Evolutionary conservation across 2,113 vertebrate species (phyloP), one percentile per base, ranked within the genome.

Genomic region (Atrichornis clamosus): DNA sequence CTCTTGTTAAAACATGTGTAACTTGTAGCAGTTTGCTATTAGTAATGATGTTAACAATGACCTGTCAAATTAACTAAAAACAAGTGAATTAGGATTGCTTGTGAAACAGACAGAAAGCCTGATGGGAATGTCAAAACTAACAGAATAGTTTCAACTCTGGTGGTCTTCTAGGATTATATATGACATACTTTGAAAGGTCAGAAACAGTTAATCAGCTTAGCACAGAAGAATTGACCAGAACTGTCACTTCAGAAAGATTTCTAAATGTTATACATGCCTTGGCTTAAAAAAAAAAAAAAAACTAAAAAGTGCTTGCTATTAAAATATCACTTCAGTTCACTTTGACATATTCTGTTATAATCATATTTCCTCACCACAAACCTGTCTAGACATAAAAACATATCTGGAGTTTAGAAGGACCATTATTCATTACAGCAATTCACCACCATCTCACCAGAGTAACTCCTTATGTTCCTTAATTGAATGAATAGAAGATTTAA

Each of bases 51-150:
- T 95, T 96, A 97, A 96, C 88, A 97, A 89, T 50, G 96, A 89
- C 90, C 84, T 97, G 97, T 96, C 94, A 97, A 95, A 96, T 96
- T 96, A 97, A 96, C 86, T 90, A 95, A 97, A 97, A 93, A 50
- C 75, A 13, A 97, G 74, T 33, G 64, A 89, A 79, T 90, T 94
- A 93, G 73, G 87, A 84, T 97, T 96, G 83, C 46, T 68, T 97
- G 87, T 67, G 96, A 87, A 94, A 87, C 63, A 81, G 93, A 97
- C 67, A 91, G 79, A 95, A 98, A 97, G 85, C 60, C 96, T 96
- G 82, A 53, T 87, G 93, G 93, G 94, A 84, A 87, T 70, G 90
- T 97, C 97, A 95, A 97, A 97, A 97, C 94, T 97, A 97, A 96
- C 87, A 96, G 93, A 92, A 88, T 46, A 88, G 84, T 95, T 96